Conservation (phyloP, 2,113 vertebrate genomes). For the Synchiropus splendidus region DNA sequence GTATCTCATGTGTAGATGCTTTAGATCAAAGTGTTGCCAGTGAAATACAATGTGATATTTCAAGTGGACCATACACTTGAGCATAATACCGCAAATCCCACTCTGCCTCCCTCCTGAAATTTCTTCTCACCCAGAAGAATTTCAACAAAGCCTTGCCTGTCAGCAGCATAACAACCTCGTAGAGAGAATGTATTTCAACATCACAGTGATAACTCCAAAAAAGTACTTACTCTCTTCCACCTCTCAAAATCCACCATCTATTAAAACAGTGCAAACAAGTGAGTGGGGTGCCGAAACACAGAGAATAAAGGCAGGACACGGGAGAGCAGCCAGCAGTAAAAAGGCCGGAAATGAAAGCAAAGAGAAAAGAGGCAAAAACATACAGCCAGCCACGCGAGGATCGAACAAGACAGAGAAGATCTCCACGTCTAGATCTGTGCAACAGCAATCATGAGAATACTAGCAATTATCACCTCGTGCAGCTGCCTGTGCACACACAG, state of each 20-base stretch:
- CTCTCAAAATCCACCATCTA: neutral
- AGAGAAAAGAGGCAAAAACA: neutral
- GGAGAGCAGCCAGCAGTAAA: slow-evolving; percentile 6
- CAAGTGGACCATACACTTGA: too few relatives aligned
- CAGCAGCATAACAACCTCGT: too few relatives aligned
- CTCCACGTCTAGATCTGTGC: slow-evolving; percentile 31
- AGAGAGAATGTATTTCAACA: too few relatives aligned
- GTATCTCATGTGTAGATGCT: too few relatives aligned
- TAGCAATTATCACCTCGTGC: slow-evolving; percentile 55
- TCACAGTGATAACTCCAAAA: too few relatives aligned
- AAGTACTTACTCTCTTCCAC: too few relatives aligned
- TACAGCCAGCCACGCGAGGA: slow-evolving; percentile 2
- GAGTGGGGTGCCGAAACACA: slow-evolving; percentile 2
- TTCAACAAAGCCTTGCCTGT: too few relatives aligned
- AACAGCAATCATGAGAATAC: slow-evolving; percentile 30
- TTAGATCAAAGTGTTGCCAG: too few relatives aligned
- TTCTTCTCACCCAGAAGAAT: too few relatives aligned
- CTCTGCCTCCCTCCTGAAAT: too few relatives aligned
- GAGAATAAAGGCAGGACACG: slow-evolving; percentile 1
- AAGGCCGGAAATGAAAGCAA: neutral
- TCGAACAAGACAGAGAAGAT: slow-evolving; percentile 25
- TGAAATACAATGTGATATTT: too few relatives aligned
- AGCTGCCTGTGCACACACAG: slow-evolving; percentile 18
- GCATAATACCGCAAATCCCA: too few relatives aligned
- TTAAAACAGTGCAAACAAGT: slow-evolving; percentile 7